A percentile compares a stretch with the other conserved stretches of the same genome.
These are phyloP conservation scores for Epinotia brunnichana DNA, from an alignment of 2,888 invertebrate species.

Conservation along the genomic window DNA sequence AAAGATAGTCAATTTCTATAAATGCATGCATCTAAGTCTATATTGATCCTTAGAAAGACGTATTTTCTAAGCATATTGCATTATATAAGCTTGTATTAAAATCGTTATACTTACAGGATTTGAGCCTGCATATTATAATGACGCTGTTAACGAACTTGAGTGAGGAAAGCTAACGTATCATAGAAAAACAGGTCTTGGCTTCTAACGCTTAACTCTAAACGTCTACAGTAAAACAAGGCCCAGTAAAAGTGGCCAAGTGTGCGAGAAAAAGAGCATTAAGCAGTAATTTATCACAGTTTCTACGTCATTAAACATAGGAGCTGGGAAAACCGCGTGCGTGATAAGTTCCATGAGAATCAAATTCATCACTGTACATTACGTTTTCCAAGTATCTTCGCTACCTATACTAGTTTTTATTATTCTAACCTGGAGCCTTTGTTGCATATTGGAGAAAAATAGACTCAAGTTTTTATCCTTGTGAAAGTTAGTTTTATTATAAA, in stretches of 20 bases:
- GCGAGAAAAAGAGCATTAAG: conserved; percentile 77
- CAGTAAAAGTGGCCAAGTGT: conserved; percentile 64
- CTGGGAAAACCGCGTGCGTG: conserved; percentile 76
- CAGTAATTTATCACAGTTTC: conserved; percentile 81
- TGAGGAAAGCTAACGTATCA: not conserved
- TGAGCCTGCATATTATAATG: not conserved
- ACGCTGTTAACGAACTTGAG: not conserved
- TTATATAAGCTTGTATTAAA: too few species aligned
- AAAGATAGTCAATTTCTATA: too few species aligned
- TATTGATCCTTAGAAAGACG: too few species aligned
- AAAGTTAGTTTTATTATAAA: too few species aligned
- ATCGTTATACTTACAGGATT: too few species aligned
- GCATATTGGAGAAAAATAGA: too few species aligned
- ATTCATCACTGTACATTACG: conserved; percentile 53
- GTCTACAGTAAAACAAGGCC: conserved; percentile 64
- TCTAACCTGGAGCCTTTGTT: too few species aligned
- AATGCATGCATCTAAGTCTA: too few species aligned
- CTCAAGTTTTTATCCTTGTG: too few species aligned
- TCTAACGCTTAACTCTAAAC: conserved; percentile 21
- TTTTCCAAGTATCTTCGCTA: not conserved
- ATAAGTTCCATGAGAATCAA: conserved; percentile 71
- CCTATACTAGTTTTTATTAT: too few species aligned
- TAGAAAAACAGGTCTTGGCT: conserved; percentile 6
- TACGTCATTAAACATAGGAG: conserved; percentile 77
- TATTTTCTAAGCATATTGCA: too few species aligned